Evolutionary conservation across 2,888 invertebrate genomes (phyloP).

Genomic region (Coenonympha glycerion): DNA sequence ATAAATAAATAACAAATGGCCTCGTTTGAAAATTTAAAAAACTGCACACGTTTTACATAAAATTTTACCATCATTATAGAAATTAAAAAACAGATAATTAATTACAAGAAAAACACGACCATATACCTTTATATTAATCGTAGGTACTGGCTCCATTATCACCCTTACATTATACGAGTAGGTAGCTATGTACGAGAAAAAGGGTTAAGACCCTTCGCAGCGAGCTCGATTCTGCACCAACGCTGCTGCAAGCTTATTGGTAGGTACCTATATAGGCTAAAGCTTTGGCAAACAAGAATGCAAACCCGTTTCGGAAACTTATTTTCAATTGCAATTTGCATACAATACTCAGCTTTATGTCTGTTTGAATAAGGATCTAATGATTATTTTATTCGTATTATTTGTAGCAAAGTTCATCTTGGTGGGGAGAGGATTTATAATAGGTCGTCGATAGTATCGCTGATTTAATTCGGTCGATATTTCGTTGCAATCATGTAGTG

Average conservation of each 20-base stretch:
- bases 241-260: slow-evolving; percentile 47
- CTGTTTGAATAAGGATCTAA: slow-evolving; percentile 7
- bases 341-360: slow-evolving; percentile 18
- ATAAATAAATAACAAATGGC: too few species aligned
- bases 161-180: slow-evolving; percentile 19
- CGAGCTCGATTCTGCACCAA: slow-evolving; percentile 57
- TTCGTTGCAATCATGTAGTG: slow-evolving; percentile 24
- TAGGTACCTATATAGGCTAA: slow-evolving; percentile 34
- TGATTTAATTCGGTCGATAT: slow-evolving; percentile 31
- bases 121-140: too few species aligned
- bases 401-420: background rate
- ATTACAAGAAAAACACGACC: too few species aligned
- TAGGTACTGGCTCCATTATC: background rate
- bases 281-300: slow-evolving; percentile 31
- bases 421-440: slow-evolving; percentile 34
- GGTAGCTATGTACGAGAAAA: slow-evolving; percentile 25
- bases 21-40: too few species aligned
- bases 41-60: too few species aligned
- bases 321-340: slow-evolving; percentile 3
- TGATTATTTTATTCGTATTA: background rate
- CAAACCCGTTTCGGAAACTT: slow-evolving; percentile 28
- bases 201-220: slow-evolving; percentile 56
- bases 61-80: too few species aligned
- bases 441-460: slow-evolving; percentile 31
- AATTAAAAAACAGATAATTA: too few species aligned